Evolutionary conservation across 92 coral and sea anemone genomes (phyloP), one percentile per base, ranked within the genome.

Genomic region (Actinostola sp.): DNA sequence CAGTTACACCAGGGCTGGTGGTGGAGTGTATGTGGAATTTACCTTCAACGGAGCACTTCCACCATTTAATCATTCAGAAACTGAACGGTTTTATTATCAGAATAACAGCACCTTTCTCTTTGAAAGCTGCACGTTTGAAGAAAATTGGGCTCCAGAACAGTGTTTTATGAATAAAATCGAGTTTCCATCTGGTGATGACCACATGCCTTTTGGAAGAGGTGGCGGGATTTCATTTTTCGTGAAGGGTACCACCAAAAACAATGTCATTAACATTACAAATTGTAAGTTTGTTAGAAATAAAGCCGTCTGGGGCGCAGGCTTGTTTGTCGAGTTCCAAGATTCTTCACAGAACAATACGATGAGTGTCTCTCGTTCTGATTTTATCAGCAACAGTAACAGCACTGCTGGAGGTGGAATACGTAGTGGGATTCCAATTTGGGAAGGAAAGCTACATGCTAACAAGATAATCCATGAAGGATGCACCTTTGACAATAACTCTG

Each of bases 281-380:
- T 92, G 94, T 70, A 49, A 33, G 1, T 92, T 92, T 68, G 66
- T 35, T 45, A 46, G 56, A 42, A 92, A 92, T 70, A 0, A 17
- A 11, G 94, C 92, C 38, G 32, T 78, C 17, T 92, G 91, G 88
- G 97, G 97, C 51, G 92, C 89, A 3, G 97, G 92, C 0, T 42
- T 79, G 36, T 86, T 80, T 42, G 49, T 86, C 24, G 87, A 75
- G 44, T 86, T 82, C 60, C 95, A 89, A 17, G 76, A 89, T 52
- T 2, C 24, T 33, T 48, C 84, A 29, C 87, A 89, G 51, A 56
- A 66, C 33, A 92, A 86, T 60, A 54, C 70, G 4, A 48, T 89
- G 26, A 34, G 23, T 34, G 66, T 92, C 8, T 61, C 25, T 19
- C 53, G 79, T 50, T 73, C 81, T 52, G 43, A 13, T n/a, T 83